Evolutionary conservation across 2,888 invertebrate species (phyloP).

Genomic region (Aleiodes testaceus): DNA sequence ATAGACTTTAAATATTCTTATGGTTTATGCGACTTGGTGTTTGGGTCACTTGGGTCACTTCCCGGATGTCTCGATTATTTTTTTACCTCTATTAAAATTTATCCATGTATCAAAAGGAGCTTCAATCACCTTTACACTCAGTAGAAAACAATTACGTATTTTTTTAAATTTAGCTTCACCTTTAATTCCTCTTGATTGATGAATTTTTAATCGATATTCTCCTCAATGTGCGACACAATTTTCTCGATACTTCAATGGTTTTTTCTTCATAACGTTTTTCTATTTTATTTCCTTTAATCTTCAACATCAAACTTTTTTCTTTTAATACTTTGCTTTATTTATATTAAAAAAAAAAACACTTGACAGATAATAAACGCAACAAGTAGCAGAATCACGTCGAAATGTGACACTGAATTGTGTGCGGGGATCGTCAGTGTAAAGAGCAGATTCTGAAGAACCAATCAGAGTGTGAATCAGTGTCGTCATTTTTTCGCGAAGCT

Average conservation of each 20-base stretch:
- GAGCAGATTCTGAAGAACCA: background rate
- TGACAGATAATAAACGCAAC: slow-evolving; percentile 6
- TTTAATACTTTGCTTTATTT: background rate
- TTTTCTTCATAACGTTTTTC: background rate
- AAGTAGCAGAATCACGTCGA: background rate
- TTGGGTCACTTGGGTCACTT: slow-evolving; percentile 62
- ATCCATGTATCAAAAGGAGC: background rate
- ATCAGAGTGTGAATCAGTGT: background rate
- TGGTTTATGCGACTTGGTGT: background rate
- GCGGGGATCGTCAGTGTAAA: background rate
- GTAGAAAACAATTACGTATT: slow-evolving; percentile 8
- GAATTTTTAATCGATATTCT: background rate
- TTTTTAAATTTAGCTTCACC: no score
- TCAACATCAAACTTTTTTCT: slow-evolving; percentile 1
- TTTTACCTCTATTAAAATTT: slow-evolving; percentile 50
- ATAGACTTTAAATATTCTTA: background rate
- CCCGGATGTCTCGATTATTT: slow-evolving; percentile 58
- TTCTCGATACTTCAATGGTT: background rate
- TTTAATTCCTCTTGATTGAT: background rate
- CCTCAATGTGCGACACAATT: background rate
- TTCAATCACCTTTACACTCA: no score
- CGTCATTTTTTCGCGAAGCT: background rate
- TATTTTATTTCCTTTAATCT: background rate
- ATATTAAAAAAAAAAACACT: slow-evolving; percentile 3
- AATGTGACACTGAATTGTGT: background rate